phyloP scores from a whole-genome alignment of 1,140 invertebrate species.

The Sitobion miscanthi region DNA sequence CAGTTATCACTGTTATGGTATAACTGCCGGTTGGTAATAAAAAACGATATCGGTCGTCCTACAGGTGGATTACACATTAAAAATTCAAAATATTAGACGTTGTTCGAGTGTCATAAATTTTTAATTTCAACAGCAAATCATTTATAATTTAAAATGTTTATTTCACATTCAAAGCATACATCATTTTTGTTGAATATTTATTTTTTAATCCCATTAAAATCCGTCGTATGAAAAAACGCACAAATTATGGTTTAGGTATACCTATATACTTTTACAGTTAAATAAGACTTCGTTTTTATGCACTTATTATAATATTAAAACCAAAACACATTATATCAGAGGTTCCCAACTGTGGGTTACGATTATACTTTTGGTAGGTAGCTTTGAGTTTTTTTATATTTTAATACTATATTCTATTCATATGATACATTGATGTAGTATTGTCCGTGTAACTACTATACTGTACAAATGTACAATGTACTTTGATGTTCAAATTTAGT shows the following conservation, averaged over 20 bases:
- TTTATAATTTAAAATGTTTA: constrained; percentile 1
- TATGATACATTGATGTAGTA: too few species aligned
- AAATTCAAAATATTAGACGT: neutral
- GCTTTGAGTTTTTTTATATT: too few species aligned
- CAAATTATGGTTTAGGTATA: neutral
- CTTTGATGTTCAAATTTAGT: too few species aligned
- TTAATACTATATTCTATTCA: too few species aligned
- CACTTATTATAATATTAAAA: too few species aligned
- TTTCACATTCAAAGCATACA: neutral
- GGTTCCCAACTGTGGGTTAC: too few species aligned
- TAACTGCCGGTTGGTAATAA: neutral
- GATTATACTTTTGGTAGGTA: too few species aligned
- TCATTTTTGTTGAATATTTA: neutral
- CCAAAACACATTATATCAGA: too few species aligned
- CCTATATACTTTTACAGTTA: neutral
- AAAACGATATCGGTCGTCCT: neutral
- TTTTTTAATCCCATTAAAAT: neutral
- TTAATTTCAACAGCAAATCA: neutral
- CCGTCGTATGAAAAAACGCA: neutral
- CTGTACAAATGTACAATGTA: too few species aligned
- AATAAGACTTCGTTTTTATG: too few species aligned
- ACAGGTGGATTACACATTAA: neutral
- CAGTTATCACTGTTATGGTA: too few species aligned
- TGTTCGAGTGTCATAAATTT: neutral
- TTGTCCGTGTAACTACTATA: too few species aligned